Percentiles rank a stretch among this genome's conserved stretches.
Conservation (phyloP, 2,888 invertebrate genomes). For the Iphiclides podalirius region DNA sequence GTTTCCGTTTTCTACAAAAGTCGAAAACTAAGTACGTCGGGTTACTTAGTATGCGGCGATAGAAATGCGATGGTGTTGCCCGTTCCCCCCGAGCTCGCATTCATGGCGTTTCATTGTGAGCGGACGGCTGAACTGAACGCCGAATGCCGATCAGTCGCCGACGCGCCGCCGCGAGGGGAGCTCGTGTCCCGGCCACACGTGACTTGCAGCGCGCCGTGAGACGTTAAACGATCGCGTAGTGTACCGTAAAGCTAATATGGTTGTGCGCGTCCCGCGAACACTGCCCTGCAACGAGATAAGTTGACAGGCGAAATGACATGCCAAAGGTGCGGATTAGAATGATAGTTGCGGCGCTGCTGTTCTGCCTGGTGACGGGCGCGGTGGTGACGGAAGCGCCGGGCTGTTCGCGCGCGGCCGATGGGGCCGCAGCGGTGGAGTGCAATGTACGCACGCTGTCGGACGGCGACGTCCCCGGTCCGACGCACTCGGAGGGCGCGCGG, state of each 20-base stretch:
- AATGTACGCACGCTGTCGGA: constrained; percentile 84
- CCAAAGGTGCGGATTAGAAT: constrained; percentile 75
- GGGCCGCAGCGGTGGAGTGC: constrained; percentile 76
- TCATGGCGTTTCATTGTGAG: constrained; percentile 66
- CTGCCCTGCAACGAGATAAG: constrained; percentile 58
- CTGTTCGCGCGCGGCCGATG: constrained; percentile 67
- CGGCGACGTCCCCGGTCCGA: constrained; percentile 82
- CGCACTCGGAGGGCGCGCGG: constrained; percentile 85
- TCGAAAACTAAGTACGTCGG: constrained; percentile 61
- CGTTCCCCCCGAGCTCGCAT: constrained; percentile 46
- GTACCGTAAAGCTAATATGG: constrained; percentile 61
- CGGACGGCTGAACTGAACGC: too few species aligned
- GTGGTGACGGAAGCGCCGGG: constrained; percentile 74
- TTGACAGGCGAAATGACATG: constrained; percentile 74
- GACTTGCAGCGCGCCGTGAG: constrained; percentile 52
- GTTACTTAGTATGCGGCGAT: constrained; percentile 71
- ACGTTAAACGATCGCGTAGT: constrained; percentile 54
- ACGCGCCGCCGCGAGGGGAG: constrained; percentile 68
- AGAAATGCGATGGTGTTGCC: constrained; percentile 57
- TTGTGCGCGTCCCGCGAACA: constrained; percentile 49
- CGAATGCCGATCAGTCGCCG: constrained; percentile 77
- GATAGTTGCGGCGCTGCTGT: constrained; percentile 75
- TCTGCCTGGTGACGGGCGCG: constrained; percentile 78
- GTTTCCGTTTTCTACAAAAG: constrained; percentile 67
- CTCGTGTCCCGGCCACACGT: constrained; percentile 41